Conservation (phyloP, 2,113 vertebrate genomes). For the Corvus hawaiiensis region DNA sequence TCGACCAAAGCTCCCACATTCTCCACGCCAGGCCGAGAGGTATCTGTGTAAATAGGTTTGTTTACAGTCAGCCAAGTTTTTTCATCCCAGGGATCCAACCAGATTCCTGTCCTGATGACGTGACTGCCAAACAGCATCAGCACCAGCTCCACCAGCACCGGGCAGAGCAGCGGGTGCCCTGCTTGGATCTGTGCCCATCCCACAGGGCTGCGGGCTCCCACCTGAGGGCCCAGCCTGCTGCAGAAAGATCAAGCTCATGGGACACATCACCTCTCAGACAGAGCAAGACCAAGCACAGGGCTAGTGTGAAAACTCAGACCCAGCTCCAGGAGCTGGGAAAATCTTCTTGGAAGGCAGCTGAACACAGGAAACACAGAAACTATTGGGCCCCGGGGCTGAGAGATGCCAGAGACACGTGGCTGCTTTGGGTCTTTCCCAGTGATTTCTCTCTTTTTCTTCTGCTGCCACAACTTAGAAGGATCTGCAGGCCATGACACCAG, state of each 20-base stretch:
- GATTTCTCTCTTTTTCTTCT: background rate
- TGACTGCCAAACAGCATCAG: background rate
- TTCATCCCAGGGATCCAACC: background rate
- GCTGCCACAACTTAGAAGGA: background rate
- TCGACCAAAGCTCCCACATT: background rate
- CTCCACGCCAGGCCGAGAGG: background rate
- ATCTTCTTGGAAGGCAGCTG: background rate
- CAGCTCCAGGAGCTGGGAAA: background rate
- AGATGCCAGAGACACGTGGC: rapidly evolving
- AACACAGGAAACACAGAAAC: background rate
- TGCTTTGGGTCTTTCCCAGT: background rate
- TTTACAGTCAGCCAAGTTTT: background rate
- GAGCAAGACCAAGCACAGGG: background rate
- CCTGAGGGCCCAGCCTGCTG: background rate
- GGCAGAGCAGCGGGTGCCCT: background rate
- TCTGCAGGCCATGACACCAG: background rate
- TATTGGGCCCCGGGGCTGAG: background rate
- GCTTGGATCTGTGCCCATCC: background rate
- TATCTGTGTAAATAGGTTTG: background rate
- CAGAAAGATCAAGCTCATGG: background rate
- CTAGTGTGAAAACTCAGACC: background rate
- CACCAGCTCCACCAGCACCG: rapidly evolving
- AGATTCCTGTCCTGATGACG: background rate
- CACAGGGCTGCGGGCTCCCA: background rate
- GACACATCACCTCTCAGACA: background rate